These are phyloP conservation scores for Acanthacorydalis orientalis DNA, from an alignment of 2,888 invertebrate genomes.

Conservation along the genomic window DNA sequence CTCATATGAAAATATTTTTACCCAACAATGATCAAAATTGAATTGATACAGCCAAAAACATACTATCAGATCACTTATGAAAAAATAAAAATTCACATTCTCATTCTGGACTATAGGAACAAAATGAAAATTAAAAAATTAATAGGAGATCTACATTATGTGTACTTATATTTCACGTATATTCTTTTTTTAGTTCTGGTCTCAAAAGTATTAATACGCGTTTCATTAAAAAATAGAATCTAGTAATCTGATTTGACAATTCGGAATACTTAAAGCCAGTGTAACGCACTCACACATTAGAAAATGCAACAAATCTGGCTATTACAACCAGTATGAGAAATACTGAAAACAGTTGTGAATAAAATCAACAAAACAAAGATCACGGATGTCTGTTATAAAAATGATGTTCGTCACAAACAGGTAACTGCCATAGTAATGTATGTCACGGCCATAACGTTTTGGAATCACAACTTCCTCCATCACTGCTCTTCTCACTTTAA, in stretches of 20 bases:
- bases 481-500: neutral
- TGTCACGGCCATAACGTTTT: neutral
- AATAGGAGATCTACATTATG: too few relatives aligned
- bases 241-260: too few relatives aligned
- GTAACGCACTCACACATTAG: too few relatives aligned
- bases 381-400: neutral
- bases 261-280: too few relatives aligned
- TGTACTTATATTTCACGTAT: too few relatives aligned
- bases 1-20: neutral
- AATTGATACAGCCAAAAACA: slow-evolving; percentile 1
- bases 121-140: too few relatives aligned
- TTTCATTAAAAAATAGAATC: too few relatives aligned
- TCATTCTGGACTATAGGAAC: too few relatives aligned
- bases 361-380: neutral
- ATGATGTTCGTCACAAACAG: neutral
- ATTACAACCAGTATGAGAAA: neutral
- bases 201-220: too few relatives aligned
- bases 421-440: neutral
- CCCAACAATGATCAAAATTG: neutral
- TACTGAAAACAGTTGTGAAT: neutral
- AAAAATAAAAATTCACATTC: neutral
- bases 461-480: neutral
- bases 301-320: too few relatives aligned
- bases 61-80: slow-evolving; percentile 2
- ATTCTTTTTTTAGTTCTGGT: too few relatives aligned